phyloP scores from a whole-genome alignment of 2,888 invertebrate genomes.

The Xestia ashworthii region DNA sequence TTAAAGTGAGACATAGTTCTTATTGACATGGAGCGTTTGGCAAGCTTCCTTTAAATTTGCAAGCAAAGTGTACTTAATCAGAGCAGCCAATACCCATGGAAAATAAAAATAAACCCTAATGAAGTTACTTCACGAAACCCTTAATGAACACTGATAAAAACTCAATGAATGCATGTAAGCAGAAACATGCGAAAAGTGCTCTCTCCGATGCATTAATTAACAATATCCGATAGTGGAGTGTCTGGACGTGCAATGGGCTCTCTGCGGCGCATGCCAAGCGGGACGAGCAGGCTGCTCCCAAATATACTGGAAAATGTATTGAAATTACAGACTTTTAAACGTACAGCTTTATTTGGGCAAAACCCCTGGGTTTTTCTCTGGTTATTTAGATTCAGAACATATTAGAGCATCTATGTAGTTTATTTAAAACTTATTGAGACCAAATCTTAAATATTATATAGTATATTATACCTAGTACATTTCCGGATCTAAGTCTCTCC shows the following conservation, averaged over 20 bases:
- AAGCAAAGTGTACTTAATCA: neutral
- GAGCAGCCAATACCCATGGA: neutral
- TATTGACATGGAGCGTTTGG: neutral
- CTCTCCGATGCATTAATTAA: conserved; percentile 64
- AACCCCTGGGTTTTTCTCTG: neutral
- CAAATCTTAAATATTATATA: neutral
- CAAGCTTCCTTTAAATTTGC: neutral
- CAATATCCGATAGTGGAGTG: conserved; percentile 62
- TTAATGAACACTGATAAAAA: conserved; percentile 44
- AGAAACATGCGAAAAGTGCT: conserved; percentile 57
- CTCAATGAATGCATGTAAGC: conserved; percentile 44
- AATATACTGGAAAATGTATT: conserved; percentile 16
- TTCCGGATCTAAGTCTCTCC: neutral
- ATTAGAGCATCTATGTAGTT: neutral
- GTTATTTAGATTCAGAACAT: neutral
- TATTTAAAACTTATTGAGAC: neutral
- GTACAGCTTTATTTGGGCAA: conserved; percentile 5
- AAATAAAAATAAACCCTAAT: conserved; percentile 19
- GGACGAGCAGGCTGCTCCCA: conserved; percentile 4
- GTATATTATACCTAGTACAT: neutral
- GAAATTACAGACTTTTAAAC: neutral
- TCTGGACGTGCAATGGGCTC: conserved; percentile 60
- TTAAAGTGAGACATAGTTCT: neutral
- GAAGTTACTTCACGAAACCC: neutral
- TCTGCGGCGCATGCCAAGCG: conserved; percentile 34